Percentiles rank a stretch among this genome's conserved stretches.
phyloP scores from a whole-genome alignment of 2,113 vertebrate species.

The Pseudonaja textilis region DNA sequence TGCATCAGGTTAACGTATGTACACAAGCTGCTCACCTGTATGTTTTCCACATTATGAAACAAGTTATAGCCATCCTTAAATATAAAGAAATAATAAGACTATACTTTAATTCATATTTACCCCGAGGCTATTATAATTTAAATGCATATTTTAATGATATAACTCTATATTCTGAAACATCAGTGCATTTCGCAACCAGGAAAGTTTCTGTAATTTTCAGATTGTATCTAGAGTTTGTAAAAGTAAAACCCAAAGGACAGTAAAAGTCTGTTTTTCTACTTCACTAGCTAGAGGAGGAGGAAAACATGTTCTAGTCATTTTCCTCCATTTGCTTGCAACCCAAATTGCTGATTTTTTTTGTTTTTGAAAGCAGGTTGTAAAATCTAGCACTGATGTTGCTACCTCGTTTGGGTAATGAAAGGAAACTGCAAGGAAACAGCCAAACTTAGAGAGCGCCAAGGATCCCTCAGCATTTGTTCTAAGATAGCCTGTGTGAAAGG shows the following conservation, averaged over 20 bases:
- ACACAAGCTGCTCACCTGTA: background rate
- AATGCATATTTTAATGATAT: background rate
- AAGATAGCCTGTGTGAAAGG: background rate
- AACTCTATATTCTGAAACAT: background rate
- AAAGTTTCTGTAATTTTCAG: background rate
- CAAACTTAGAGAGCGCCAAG: background rate
- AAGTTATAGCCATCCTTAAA: background rate
- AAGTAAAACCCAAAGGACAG: no score
- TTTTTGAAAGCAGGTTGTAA: background rate
- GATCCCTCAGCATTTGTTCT: background rate
- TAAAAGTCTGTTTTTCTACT: background rate
- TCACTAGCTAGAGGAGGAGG: background rate
- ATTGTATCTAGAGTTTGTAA: background rate
- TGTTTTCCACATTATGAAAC: background rate
- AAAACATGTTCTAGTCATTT: background rate
- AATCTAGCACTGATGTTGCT: background rate
- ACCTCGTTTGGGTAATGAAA: background rate
- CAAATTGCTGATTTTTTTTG: background rate
- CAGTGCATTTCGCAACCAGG: background rate
- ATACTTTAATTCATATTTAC: background rate
- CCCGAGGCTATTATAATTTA: background rate
- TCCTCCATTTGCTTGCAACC: background rate
- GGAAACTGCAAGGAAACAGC: background rate
- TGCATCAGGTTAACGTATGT: background rate
- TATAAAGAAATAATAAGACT: background rate